Base-by-base conservation (phyloP, 1,140 invertebrate species). In the Ganaspis sp. region DNA sequence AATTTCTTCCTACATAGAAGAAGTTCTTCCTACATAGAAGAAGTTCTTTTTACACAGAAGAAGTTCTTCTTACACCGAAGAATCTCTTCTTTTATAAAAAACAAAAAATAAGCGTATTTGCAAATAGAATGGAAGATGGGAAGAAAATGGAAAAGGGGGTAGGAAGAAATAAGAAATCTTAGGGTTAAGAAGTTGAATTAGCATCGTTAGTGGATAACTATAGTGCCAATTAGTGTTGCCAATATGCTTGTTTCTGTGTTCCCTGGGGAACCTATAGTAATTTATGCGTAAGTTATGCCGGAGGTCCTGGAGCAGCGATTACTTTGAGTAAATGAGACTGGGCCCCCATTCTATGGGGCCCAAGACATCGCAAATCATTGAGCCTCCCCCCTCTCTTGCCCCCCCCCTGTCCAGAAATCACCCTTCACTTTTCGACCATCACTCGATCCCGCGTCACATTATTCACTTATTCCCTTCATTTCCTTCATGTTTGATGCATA, bases 221-320 rank as follows among this genome's bases (percentile, higher is more conserved):
- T 49, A 64, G 58, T 64, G 58, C 58, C 58, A 64, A 64, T 64
- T 64, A 64, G 58, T 64, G 26, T 64, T 64, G 58, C 58, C 58
- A 64, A 64, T 64, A 64, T 29, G 23, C 58, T 64, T 29, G 58
- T 64, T 64, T 64, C 58, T 64, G 21, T 64, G 21, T 64, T 64
- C 23, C 23, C 58, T 21, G 26, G 58, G 58, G 58, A 12, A 15
- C 4, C 11, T 29, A n/a, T n/a, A 5, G 58, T 64, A 64, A 64
- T 64, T 64, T 64, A 64, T 64, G 58, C 58, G 23, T 29, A 64
- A 64, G 58, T 64, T 29, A 64, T 64, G 26, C 58, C 12, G 26
- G 58, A n/a, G 58, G 58, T 64, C 58, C 58, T 64, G 58, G 9
- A 34, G 54, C 58, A 64, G 26, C 58, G 58, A 64, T 64, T 64